A percentile compares a stretch with the other conserved stretches of the same genome.
phyloP scores from a whole-genome alignment of 2,888 invertebrate species.

The Axea sp. region DNA sequence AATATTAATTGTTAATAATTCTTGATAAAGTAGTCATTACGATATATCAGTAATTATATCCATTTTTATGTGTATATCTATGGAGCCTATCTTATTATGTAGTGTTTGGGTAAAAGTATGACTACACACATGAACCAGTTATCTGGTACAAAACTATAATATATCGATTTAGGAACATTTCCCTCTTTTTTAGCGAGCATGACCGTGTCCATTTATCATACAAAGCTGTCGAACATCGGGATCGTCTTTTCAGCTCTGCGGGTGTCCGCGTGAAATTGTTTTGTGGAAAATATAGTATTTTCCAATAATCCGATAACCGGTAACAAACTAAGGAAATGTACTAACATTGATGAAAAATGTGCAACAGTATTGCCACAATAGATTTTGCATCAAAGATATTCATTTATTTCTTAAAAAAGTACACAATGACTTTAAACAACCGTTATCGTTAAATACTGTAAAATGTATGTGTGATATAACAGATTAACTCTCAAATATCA shows the following conservation, averaged over 20 bases:
- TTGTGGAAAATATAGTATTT: slow-evolving; percentile 56
- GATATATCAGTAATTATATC: no score
- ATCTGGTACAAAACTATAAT: slow-evolving; percentile 48
- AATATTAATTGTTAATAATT: no score
- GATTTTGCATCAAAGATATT: slow-evolving; percentile 29
- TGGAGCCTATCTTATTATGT: slow-evolving; percentile 43
- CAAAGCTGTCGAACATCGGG: slow-evolving; percentile 56
- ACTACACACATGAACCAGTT: slow-evolving; percentile 33
- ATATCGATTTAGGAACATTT: slow-evolving; percentile 45
- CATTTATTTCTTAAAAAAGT: no score
- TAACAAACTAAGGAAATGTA: slow-evolving; percentile 58
- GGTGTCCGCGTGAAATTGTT: slow-evolving; percentile 59
- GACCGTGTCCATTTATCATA: slow-evolving; percentile 58
- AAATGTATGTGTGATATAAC: no score
- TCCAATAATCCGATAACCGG: slow-evolving; percentile 57
- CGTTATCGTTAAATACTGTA: no score
- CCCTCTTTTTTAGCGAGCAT: slow-evolving; percentile 55
- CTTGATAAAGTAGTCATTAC: background rate
- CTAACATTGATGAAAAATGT: slow-evolving; percentile 51
- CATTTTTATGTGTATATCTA: no score
- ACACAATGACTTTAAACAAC: no score
- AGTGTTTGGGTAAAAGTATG: slow-evolving; percentile 34
- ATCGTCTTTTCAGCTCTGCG: slow-evolving; percentile 60
- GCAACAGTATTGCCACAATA: slow-evolving; percentile 38
- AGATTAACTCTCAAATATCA: no score